Conservation (phyloP, 53 echinoderm and acorn worm species). For the Apostichopus leukothele region DNA sequence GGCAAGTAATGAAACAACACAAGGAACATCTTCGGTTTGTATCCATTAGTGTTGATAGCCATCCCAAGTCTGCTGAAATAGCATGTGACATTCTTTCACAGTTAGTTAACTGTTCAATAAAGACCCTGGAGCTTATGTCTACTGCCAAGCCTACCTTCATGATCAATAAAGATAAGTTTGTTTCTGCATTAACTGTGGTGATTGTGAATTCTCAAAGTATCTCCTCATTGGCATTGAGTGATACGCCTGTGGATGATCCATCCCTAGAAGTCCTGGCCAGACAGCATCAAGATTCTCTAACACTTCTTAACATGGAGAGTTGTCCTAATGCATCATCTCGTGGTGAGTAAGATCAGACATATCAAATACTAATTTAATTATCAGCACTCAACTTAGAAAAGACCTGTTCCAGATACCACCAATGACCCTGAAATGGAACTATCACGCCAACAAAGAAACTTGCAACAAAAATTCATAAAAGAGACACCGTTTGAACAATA, state of each 20-base stretch:
- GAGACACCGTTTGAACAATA: too few relatives aligned
- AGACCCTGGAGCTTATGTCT: conserved; percentile 80
- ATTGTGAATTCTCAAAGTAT: conserved; percentile 70
- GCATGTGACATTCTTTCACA: conserved; percentile 78
- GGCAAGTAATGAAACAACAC: conserved; percentile 79
- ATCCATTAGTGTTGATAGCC: conserved; percentile 81
- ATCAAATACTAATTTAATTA: too few relatives aligned
- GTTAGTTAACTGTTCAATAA: conserved; percentile 73
- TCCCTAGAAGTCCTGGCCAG: conserved; percentile 68
- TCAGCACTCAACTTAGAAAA: too few relatives aligned
- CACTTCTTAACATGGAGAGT: conserved; percentile 70
- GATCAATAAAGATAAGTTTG: conserved; percentile 66
- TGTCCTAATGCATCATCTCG: conserved; percentile 72
- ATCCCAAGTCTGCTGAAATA: conserved; percentile 65
- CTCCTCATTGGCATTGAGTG: conserved; percentile 69
- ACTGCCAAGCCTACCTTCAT: conserved; percentile 67
- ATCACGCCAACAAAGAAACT: too few relatives aligned
- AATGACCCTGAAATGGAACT: too few relatives aligned
- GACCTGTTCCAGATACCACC: too few relatives aligned
- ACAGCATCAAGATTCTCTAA: conserved; percentile 72
- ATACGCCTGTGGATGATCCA: conserved; percentile 88
- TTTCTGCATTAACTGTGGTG: conserved; percentile 65
- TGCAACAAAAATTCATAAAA: too few relatives aligned
- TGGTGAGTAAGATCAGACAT: conserved; percentile 53
- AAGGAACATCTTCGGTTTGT: conserved; percentile 72